phyloP scores from a whole-genome alignment of 2,797 vertebrate genomes.

The Salmo trutta region DNA sequence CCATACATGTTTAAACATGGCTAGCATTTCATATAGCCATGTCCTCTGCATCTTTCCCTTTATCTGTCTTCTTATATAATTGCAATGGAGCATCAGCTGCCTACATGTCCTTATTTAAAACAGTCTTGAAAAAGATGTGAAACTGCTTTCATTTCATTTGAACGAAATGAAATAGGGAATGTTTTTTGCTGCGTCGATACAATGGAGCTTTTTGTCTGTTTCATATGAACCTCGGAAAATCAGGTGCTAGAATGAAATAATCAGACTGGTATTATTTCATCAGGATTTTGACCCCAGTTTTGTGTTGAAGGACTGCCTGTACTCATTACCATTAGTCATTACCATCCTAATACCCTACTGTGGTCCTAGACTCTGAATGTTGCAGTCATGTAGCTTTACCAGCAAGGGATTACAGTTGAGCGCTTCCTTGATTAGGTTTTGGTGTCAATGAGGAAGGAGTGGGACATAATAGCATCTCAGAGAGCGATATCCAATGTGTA shows the following conservation, averaged over 20 bases:
- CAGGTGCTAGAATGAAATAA: slow-evolving; percentile 6
- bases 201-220: neutral
- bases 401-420: slow-evolving; percentile 51
- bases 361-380: slow-evolving; percentile 30
- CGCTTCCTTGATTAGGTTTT: slow-evolving; percentile 47
- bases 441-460: slow-evolving; percentile 53
- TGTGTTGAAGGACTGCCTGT: neutral
- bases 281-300: neutral
- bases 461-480: slow-evolving; percentile 52
- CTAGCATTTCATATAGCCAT: slow-evolving; percentile 55
- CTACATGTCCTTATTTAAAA: neutral
- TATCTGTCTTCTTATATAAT: neutral
- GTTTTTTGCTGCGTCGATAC: neutral
- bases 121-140: neutral
- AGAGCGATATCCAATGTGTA: slow-evolving; percentile 49
- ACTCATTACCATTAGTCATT: slow-evolving; percentile 24
- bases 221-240: neutral
- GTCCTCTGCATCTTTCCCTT: neutral
- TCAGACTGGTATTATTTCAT: slow-evolving; percentile 1
- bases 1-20: slow-evolving; percentile 51
- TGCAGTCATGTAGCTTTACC: slow-evolving; percentile 33
- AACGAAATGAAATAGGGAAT: neutral
- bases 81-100: neutral
- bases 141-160: neutral
- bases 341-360: neutral